Percentiles rank a stretch among this genome's conserved stretches.
phyloP scores from a whole-genome alignment of 2,888 invertebrate genomes.

The Junonia oenone region DNA sequence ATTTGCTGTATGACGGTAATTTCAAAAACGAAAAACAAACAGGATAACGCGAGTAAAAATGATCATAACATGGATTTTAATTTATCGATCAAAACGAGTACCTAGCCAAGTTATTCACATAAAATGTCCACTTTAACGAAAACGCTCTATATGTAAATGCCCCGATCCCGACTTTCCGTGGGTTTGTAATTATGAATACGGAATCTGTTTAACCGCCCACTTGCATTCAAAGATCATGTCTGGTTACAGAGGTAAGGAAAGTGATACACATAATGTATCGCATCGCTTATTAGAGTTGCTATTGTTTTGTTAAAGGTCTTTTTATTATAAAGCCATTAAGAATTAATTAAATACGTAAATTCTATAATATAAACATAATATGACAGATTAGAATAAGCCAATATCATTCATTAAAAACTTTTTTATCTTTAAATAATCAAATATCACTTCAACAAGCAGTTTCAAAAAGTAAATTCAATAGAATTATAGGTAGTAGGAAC shows the following conservation, averaged over 20 bases:
- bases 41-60: too few relatives aligned
- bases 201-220: conserved; percentile 6
- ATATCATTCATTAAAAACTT: too few relatives aligned
- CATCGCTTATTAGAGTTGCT: neutral
- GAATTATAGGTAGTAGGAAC: too few relatives aligned
- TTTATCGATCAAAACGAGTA: neutral
- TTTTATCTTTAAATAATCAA: too few relatives aligned
- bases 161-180: neutral
- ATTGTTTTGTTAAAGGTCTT: neutral
- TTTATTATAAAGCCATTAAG: neutral
- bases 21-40: too few relatives aligned
- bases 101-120: neutral
- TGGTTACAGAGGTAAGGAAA: neutral
- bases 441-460: too few relatives aligned
- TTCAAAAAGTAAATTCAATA: too few relatives aligned
- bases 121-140: conserved; percentile 1
- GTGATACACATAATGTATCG: neutral
- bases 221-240: conserved; percentile 1
- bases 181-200: conserved; percentile 11
- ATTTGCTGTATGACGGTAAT: too few relatives aligned
- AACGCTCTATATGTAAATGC: conserved; percentile 5
- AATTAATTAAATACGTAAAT: too few relatives aligned
- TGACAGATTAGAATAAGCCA: too few relatives aligned
- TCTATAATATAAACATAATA: too few relatives aligned
- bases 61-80: too few relatives aligned